These are phyloP conservation scores for Micromesistius poutassou DNA, from an alignment of 2,797 vertebrate species.

Conservation along the genomic window DNA sequence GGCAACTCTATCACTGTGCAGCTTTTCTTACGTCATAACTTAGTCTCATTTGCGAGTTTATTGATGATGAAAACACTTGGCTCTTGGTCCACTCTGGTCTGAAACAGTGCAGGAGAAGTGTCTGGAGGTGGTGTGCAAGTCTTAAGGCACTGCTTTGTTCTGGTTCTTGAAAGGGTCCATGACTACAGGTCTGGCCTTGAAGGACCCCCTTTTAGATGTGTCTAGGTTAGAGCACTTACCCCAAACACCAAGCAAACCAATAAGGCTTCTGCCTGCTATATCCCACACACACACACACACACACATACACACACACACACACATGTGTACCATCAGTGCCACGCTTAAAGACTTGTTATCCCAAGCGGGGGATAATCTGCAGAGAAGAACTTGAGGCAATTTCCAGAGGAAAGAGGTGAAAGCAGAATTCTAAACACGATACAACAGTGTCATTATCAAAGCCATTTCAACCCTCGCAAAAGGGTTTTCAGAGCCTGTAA, in stretches of 20 bases:
- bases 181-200: slow-evolving; percentile 46
- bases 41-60: background rate
- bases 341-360: background rate
- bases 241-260: slow-evolving; percentile 17
- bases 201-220: slow-evolving; percentile 39
- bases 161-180: slow-evolving; percentile 45
- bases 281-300: background rate
- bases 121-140: slow-evolving; percentile 5
- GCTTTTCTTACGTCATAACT: background rate
- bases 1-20: background rate
- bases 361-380: slow-evolving; percentile 16
- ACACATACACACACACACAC: slow-evolving; percentile 6
- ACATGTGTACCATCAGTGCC: slow-evolving; percentile 18
- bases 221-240: slow-evolving; percentile 27
- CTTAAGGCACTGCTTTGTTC: slow-evolving; percentile 41
- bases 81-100: slow-evolving; percentile 3
- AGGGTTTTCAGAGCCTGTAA: background rate
- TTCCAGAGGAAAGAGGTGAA: background rate
- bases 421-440: slow-evolving; percentile 2
- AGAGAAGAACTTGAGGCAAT: slow-evolving; percentile 16
- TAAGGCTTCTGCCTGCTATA: background rate
- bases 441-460: slow-evolving; percentile 3
- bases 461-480: slow-evolving; percentile 1
- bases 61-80: background rate
- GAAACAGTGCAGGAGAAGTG: background rate